Conservation (phyloP, 1,140 invertebrate genomes). For the Vanessa atalanta region DNA sequence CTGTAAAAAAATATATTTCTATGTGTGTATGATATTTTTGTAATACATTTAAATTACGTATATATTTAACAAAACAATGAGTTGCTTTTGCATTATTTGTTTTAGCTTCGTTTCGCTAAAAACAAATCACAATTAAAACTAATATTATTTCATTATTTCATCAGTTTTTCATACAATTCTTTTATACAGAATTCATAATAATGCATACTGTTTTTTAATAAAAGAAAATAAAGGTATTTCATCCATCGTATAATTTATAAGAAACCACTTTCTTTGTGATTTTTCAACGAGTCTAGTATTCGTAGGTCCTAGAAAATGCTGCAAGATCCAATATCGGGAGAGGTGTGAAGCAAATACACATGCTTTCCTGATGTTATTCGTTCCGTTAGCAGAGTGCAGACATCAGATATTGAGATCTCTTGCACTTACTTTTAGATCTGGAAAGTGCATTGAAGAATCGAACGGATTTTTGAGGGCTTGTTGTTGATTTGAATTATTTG, state of each 20-base stretch:
- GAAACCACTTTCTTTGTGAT: conserved; percentile 4
- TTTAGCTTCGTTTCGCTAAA: no score
- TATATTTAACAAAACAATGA: no score
- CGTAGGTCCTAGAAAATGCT: conserved; percentile 24
- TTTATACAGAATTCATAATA: no score
- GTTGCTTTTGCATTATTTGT: no score
- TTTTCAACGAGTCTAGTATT: conserved; percentile 8
- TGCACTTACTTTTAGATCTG: conserved; percentile 24
- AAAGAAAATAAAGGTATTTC: not conserved
- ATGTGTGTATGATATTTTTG: no score
- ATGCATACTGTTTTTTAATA: no score
- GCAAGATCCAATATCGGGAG: conserved; percentile 30
- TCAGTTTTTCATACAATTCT: no score
- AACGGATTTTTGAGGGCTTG: not conserved
- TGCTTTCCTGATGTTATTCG: conserved; percentile 32
- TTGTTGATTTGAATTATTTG: not conserved
- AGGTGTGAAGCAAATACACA: conserved; percentile 37
- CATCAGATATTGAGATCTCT: conserved; percentile 30
- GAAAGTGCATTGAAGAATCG: conserved; percentile 8
- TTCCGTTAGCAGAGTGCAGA: conserved; percentile 20
- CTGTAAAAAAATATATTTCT: no score
- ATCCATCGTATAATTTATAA: conserved; percentile 1
- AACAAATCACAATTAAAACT: no score
- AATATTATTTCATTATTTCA: no score
- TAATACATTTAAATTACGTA: no score